Conservation (phyloP, 2,113 vertebrate species). For the Patagioenas fasciata region DNA sequence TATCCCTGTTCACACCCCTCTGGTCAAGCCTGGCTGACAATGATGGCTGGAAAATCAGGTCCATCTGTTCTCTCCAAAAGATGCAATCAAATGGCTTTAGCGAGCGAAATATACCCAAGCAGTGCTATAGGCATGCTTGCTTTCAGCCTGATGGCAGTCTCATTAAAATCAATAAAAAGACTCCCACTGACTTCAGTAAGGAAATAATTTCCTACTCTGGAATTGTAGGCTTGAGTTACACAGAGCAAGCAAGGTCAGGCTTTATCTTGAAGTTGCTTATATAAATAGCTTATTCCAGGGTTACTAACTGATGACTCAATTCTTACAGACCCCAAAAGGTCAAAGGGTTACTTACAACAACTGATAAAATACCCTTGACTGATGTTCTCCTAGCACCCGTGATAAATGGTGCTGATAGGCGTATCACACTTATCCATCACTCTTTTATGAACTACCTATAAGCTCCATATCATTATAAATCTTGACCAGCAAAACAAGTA, state of each 20-base stretch:
- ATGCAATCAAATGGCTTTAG: neutral
- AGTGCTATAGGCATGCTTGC: neutral
- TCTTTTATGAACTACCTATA: neutral
- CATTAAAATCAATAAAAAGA: neutral
- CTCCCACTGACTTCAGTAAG: neutral
- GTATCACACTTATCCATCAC: neutral
- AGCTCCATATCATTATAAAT: neutral
- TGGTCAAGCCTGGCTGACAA: neutral
- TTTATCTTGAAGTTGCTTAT: neutral
- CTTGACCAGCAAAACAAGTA: neutral
- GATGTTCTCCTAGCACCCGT: neutral
- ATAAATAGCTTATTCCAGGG: neutral
- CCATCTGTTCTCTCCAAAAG: neutral
- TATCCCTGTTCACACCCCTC: neutral
- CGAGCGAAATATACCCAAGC: neutral
- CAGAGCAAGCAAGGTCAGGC: neutral
- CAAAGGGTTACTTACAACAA: neutral
- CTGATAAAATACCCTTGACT: neutral
- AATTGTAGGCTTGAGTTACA: fast-evolving
- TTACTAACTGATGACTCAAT: neutral
- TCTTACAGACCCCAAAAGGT: neutral
- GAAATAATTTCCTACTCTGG: neutral
- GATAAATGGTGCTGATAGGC: neutral
- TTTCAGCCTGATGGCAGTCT: neutral
- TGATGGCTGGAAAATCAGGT: neutral